Percentiles rank a stretch among this genome's conserved stretches.
These are phyloP conservation scores for Phrynosoma platyrhinos DNA, from an alignment of 2,113 vertebrate genomes.

Conservation along the genomic window DNA sequence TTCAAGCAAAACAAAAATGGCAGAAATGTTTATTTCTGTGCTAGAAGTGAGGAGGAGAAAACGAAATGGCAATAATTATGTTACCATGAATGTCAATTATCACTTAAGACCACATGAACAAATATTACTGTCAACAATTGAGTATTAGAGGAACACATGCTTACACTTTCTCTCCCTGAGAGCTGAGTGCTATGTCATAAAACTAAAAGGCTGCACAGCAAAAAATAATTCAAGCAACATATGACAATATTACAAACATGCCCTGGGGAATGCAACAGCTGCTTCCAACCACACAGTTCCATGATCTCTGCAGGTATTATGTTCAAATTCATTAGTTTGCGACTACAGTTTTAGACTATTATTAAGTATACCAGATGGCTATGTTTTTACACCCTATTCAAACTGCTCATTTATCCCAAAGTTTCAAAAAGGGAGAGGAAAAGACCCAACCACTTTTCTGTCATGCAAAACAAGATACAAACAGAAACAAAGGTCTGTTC, in stretches of 20 bases:
- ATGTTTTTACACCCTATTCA: not conserved
- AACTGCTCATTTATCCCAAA: constrained; percentile 20
- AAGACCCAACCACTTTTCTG: not conserved
- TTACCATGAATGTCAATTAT: constrained; percentile 20
- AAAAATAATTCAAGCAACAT: constrained; percentile 21
- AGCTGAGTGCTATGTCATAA: constrained; percentile 10
- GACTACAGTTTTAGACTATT: constrained; percentile 16
- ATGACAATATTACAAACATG: not conserved
- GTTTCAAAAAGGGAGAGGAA: constrained; percentile 22
- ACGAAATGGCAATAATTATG: constrained; percentile 22
- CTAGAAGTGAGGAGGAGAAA: constrained; percentile 20
- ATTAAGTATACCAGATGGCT: constrained; percentile 10
- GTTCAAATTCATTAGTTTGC: constrained; percentile 23
- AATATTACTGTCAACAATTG: constrained; percentile 34
- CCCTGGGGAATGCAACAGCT: constrained; percentile 30
- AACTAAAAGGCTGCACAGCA: constrained; percentile 41
- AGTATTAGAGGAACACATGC: not conserved
- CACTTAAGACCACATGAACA: constrained; percentile 16
- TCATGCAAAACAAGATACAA: not conserved
- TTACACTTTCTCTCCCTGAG: constrained; percentile 6
- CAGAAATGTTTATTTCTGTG: not conserved
- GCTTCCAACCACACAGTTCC: constrained; percentile 29
- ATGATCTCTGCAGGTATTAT: constrained; percentile 26
- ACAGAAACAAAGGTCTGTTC: not conserved
- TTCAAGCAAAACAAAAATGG: not conserved